Base-by-base conservation (phyloP, 2,797 vertebrate species). In the Perdix hodgsoniae region DNA sequence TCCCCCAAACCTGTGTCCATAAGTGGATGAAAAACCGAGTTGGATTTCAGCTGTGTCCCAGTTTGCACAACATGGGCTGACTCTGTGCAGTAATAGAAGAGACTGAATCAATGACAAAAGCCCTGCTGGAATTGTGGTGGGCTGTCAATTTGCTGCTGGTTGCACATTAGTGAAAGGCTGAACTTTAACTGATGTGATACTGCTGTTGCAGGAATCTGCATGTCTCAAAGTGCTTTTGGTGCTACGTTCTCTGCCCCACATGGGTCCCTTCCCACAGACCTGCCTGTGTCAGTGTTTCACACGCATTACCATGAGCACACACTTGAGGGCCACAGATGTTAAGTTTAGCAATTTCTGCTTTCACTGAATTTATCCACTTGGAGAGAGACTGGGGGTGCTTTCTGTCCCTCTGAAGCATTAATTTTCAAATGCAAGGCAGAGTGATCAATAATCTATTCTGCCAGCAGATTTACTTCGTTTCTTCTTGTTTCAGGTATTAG, bases 371-470 rank as follows among this genome's bases (percentile, higher is more conserved):
- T 26, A 85, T 35, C 40, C 56, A 2, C 69, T 31, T 4, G 47
- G 24, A 76, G 26, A 61, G 18, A 35, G 16, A 75, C n/a, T 1
- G 0, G 45, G 12, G n/a, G 8, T 31, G 64, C 74, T 83, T 64
- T 56, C 52, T 14, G 45, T n/a, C 49, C 47, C 45, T 14, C 47
- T 12, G 27, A 3, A 52, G n/a, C 49, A 37, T 49, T 75, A 37
- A 59, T 90, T 90, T 90, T 72, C 88, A 73, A 86, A 18, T 42
- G 37, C 27, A 17, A 91, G 84, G 59, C 72, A 88, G 50, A 7
- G 9, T 64, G 74, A 90, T 94, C 91, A 59, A 88, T 90, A 94
- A 77, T 45, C 88, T 63, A 2, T 84, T 91, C 86, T 71, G 29
- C 73, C 72, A 74, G 78, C 73, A 61, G 71, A 50, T 94, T 92